These are phyloP conservation scores for Turdus rufiventris DNA, from an alignment of 2,113 vertebrate species.

Conservation along the genomic window DNA sequence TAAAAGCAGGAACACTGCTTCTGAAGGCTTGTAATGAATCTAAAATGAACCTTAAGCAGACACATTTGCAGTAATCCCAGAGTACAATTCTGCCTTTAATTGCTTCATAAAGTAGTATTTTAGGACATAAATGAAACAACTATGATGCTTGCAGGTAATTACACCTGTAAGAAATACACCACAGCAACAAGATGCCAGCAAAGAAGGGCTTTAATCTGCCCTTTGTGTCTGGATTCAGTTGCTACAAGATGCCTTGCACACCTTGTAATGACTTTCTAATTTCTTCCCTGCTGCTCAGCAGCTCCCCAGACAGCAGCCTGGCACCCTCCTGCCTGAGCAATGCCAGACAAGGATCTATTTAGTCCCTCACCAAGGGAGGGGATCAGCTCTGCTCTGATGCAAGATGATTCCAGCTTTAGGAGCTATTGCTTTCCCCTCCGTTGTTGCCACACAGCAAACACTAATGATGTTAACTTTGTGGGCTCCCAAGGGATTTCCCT, in stretches of 20 bases:
- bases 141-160: not conserved
- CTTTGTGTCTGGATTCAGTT: not conserved
- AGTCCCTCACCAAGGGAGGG: not conserved
- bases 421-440: not conserved
- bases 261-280: not conserved
- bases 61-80: not conserved
- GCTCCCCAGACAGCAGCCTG: not conserved
- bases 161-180: not conserved
- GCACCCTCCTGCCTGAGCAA: not conserved
- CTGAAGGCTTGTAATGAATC: conserved; percentile 24
- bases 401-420: not conserved
- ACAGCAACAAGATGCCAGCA: not conserved
- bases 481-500: not conserved
- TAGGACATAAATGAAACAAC: not conserved
- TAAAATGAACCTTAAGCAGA: conserved; percentile 7
- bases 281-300: not conserved
- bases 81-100: conserved; percentile 2
- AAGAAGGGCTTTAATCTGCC: not conserved
- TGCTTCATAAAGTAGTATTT: conserved; percentile 21
- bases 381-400: not conserved
- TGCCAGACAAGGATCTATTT: not conserved
- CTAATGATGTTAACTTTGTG: not conserved
- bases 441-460: not conserved
- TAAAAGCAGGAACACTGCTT: not conserved
- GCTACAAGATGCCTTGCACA: not conserved